phyloP scores from a whole-genome alignment of 2,888 invertebrate species.

The Notodonta dromedarius region DNA sequence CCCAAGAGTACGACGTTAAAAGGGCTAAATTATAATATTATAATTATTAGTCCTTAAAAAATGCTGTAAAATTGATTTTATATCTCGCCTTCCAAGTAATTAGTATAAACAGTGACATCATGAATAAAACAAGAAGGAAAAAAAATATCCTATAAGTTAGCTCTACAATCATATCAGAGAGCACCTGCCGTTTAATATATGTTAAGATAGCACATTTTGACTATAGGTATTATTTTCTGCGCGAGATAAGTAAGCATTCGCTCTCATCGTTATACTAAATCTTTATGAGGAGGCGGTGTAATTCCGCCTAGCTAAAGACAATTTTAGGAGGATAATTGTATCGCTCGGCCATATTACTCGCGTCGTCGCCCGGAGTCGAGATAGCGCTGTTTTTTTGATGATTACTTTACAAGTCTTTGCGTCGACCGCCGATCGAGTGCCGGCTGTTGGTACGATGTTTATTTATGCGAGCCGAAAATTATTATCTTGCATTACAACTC shows the following conservation, averaged over 20 bases:
- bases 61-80: too few species aligned
- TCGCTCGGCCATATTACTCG: slow-evolving; percentile 41
- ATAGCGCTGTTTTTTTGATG: slow-evolving; percentile 42
- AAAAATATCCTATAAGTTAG: too few species aligned
- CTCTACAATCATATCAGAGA: too few species aligned
- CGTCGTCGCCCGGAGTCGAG: slow-evolving; percentile 36
- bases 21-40: too few species aligned
- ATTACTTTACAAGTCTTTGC: slow-evolving; percentile 44
- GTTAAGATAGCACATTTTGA: background rate
- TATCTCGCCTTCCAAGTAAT: too few species aligned
- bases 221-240: slow-evolving; percentile 21
- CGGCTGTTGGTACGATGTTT: slow-evolving; percentile 1
- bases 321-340: slow-evolving; percentile 50
- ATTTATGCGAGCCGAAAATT: background rate
- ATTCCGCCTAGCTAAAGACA: slow-evolving; percentile 47
- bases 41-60: too few species aligned
- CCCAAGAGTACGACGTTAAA: too few species aligned
- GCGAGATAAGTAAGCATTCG: slow-evolving; percentile 28
- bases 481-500: background rate
- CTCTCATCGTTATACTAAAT: slow-evolving; percentile 40
- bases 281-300: slow-evolving; percentile 38
- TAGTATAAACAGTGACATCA: too few species aligned
- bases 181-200: too few species aligned
- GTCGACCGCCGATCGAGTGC: slow-evolving; percentile 27
- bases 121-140: too few species aligned